Evolutionary conservation across 1,140 invertebrate species (phyloP).

Genomic region (Lordiphosa mommai): DNA sequence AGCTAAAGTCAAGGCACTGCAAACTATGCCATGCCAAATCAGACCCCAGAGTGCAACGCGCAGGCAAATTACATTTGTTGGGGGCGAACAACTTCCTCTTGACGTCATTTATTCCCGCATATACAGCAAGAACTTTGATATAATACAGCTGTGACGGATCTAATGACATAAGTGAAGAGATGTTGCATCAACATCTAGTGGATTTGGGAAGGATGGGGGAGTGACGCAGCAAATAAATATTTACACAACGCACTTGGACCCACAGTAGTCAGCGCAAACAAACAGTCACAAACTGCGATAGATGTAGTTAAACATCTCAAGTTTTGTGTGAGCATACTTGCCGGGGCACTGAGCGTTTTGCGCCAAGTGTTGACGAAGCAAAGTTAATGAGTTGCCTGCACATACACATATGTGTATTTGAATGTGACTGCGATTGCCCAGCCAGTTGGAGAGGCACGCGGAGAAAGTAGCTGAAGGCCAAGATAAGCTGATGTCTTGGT

Average conservation of each 20-base stretch:
- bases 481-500: too few species aligned
- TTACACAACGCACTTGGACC: conserved; percentile 56
- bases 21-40: conserved; percentile 56
- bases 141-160: conserved; percentile 24
- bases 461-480: too few species aligned
- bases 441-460: too few species aligned
- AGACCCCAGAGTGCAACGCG: conserved; percentile 52
- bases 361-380: conserved; percentile 47
- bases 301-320: conserved; percentile 69
- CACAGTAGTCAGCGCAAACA: conserved; percentile 22
- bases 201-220: conserved; percentile 2
- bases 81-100: conserved; percentile 12
- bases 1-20: conserved; percentile 37
- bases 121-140: conserved; percentile 39
- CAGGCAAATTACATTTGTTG: conserved; percentile 48
- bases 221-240: conserved; percentile 56
- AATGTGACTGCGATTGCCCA: too few species aligned
- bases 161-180: conserved; percentile 33
- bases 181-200: conserved; percentile 18
- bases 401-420: neutral
- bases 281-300: conserved; percentile 35
- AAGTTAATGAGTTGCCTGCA: conserved; percentile 58
- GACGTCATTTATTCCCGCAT: conserved; percentile 24
- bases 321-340: conserved; percentile 42
- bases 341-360: conserved; percentile 26